Evolutionary conservation across 2,113 vertebrate species (phyloP).

Genomic region (Dolichallabes microphthalmus): DNA sequence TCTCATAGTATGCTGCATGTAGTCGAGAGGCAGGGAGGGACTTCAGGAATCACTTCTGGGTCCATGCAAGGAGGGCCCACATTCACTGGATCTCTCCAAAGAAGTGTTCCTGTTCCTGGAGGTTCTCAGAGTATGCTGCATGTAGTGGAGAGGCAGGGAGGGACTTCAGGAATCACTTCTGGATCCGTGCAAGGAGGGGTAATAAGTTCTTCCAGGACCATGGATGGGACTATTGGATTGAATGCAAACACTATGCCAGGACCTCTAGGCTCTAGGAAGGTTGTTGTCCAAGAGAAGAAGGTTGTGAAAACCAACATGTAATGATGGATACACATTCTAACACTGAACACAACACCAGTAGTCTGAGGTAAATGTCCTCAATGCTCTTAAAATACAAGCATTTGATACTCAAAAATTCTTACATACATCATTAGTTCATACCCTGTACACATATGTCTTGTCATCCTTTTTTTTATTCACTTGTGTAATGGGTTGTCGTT

Average conservation of each 20-base stretch:
- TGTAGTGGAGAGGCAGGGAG: slow-evolving; percentile 36
- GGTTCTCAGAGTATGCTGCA: slow-evolving; percentile 35
- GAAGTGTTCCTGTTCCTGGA: slow-evolving; percentile 39
- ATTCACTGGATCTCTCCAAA: slow-evolving; percentile 26
- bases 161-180: slow-evolving; percentile 38
- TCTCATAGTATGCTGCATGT: slow-evolving; percentile 35
- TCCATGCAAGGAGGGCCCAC: slow-evolving; percentile 24
- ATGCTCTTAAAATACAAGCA: slow-evolving; percentile 11
- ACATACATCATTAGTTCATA: not conserved
- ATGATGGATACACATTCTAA: not conserved
- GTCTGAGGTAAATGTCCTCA: slow-evolving; percentile 6
- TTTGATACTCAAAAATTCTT: not conserved
- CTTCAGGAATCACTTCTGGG: slow-evolving; percentile 28
- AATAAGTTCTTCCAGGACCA: not conserved
- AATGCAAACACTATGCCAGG: slow-evolving; percentile 1
- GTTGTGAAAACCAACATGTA: slow-evolving; percentile 46
- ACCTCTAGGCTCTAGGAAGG: slow-evolving; percentile 22
- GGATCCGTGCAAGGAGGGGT: slow-evolving; percentile 23
- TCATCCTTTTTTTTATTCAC: not conserved
- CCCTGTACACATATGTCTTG: not conserved
- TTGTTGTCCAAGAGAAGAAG: slow-evolving; percentile 49
- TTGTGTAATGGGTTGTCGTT: not conserved
- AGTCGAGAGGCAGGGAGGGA: slow-evolving; percentile 33
- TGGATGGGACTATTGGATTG: slow-evolving; percentile 21
- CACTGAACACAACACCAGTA: slow-evolving; percentile 27